Evolutionary conservation across 2,797 vertebrate genomes (phyloP).

Genomic region (Gymnoscopelus braueri): DNA sequence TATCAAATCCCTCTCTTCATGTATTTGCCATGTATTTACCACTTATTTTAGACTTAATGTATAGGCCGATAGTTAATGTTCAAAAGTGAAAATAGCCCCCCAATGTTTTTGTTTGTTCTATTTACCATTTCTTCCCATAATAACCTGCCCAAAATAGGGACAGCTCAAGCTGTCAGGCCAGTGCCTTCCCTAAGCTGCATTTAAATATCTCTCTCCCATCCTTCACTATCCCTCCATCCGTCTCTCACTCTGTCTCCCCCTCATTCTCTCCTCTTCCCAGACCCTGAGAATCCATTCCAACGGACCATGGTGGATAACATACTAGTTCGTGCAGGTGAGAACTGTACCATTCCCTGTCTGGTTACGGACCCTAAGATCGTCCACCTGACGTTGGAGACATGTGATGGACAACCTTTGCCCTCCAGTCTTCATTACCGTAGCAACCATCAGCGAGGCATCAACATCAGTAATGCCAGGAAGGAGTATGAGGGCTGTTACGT

Average conservation of each 20-base stretch:
- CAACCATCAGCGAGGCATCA: constrained; percentile 85
- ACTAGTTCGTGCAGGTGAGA: constrained; percentile 83
- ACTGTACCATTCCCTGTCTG: constrained; percentile 86
- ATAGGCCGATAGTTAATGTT: no score
- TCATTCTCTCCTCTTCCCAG: constrained; percentile 63
- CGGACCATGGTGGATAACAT: constrained; percentile 77
- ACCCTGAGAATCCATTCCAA: constrained; percentile 84
- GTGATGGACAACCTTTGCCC: constrained; percentile 81
- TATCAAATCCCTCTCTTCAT: no score
- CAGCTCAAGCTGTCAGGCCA: no score
- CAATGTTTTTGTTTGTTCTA: no score
- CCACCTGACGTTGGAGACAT: constrained; percentile 81
- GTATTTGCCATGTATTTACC: no score
- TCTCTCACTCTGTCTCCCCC: neutral
- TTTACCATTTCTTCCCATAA: neutral
- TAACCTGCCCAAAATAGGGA: no score
- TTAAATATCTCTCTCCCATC: neutral
- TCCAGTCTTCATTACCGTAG: constrained; percentile 76
- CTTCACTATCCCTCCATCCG: neutral
- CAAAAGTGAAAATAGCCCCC: no score
- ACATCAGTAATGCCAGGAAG: constrained; percentile 83
- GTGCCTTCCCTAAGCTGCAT: neutral
- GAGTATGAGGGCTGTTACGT: constrained; percentile 86
- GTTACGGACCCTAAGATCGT: constrained; percentile 88
- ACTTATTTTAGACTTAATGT: no score